Evolutionary conservation across 2,888 invertebrate genomes (phyloP).

Genomic region (Tricholauxania praeusta): DNA sequence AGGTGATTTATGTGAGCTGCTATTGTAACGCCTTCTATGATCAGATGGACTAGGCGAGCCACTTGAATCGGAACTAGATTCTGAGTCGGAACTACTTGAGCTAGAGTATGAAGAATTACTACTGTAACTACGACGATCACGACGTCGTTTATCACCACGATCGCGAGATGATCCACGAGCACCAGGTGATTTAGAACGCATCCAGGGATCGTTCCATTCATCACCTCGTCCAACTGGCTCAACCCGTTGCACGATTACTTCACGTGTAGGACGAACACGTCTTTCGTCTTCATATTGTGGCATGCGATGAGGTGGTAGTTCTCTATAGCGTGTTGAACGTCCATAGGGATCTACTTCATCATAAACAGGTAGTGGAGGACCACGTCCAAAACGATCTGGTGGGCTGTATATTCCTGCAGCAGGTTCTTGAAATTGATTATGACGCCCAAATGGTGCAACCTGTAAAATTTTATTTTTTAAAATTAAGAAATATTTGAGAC

Average conservation of each 20-base stretch:
- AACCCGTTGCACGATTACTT: slow-evolving; percentile 83
- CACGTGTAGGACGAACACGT: slow-evolving; percentile 75
- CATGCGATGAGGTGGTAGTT: slow-evolving; percentile 71
- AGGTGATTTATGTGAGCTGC: slow-evolving; percentile 58
- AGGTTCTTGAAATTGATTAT: slow-evolving; percentile 52
- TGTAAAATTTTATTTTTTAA: slow-evolving; percentile 33
- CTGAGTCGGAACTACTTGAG: slow-evolving; percentile 78
- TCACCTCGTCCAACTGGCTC: slow-evolving; percentile 74
- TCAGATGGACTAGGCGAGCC: slow-evolving; percentile 62
- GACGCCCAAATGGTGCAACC: slow-evolving; percentile 50
- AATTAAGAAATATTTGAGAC: slow-evolving; percentile 6
- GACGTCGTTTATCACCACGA: slow-evolving; percentile 60
- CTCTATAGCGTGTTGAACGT: slow-evolving; percentile 69
- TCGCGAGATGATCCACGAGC: slow-evolving; percentile 65
- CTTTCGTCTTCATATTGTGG: slow-evolving; percentile 73
- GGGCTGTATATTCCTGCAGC: slow-evolving; percentile 62
- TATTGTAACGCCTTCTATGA: slow-evolving; percentile 61
- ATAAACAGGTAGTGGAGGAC: slow-evolving; percentile 55
- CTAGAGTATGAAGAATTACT: slow-evolving; percentile 66
- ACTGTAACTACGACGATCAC: slow-evolving; percentile 65
- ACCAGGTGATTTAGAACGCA: slow-evolving; percentile 78
- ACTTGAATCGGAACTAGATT: slow-evolving; percentile 74
- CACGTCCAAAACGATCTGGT: slow-evolving; percentile 60
- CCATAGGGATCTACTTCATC: slow-evolving; percentile 68
- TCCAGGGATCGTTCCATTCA: slow-evolving; percentile 98